Base-by-base conservation (phyloP, 2,797 vertebrate genomes). In the Pseudomugil tenellus region DNA sequence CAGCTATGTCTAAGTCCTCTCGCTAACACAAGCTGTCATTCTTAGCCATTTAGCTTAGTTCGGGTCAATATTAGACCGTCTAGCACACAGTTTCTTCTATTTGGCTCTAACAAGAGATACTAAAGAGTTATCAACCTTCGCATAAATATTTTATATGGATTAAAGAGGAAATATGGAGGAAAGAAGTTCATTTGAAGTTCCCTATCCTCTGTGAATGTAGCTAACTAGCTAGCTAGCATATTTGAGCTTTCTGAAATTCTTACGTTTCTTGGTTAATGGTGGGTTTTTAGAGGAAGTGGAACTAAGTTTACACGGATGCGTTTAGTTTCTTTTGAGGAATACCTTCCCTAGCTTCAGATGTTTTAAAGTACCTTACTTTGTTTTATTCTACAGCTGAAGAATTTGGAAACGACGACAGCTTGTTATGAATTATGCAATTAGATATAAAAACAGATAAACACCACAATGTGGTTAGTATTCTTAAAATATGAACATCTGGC, bases 1-100 rank as follows among this genome's bases (percentile, higher is more conserved):
- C 0, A 23, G 72, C 52, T 67, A 29, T 21, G 3, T 69, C 79
- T 77, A 76, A 60, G 6, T 34, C 14, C 25, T 9, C 17, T 0
- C 32, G 72, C 74, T 77, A 53, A 61, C 26, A 5, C 17, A 17
- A 64, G 59, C 76, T 75, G 49, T 78, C 72, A 58, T n/a, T 58
- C 3, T 43, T 1, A 46, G 29, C 31, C 11, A n/a, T 35, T 6
- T 78, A 63, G 60, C 57, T 28, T 52, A 77, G 54, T 61, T 63
- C n/a, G 13, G n/a, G 21, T 25, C 28, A 11, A 14, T 10, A 7
- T 12, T 23, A 4, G 13, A 1, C 1, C 26, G 16, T 12, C 4
- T 4, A 2, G 0, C 11, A 0, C 2, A 0, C 4, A 0, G 0
- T 31, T 9, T 43, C 1, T 35, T 2, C 16, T 25, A n/a, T 26